phyloP scores from a whole-genome alignment of 2,113 vertebrate species.

The Leucosticte australis region DNA sequence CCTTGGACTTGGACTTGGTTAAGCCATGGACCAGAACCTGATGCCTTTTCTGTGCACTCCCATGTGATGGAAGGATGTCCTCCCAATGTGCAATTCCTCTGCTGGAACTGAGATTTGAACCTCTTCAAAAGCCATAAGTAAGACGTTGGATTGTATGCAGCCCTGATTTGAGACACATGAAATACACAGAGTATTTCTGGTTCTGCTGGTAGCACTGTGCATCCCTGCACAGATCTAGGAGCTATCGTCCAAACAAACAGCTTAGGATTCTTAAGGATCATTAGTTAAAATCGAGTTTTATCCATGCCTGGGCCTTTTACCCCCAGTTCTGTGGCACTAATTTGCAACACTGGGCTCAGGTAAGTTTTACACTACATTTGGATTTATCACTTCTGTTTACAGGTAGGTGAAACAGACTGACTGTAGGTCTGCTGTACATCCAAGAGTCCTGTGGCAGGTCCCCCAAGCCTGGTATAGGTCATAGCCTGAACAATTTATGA shows the following conservation, averaged over 20 bases:
- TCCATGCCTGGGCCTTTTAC: background rate
- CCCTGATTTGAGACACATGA: constrained; percentile 1
- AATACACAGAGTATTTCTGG: background rate
- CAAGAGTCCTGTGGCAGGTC: background rate
- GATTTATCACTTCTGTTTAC: background rate
- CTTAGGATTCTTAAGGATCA: background rate
- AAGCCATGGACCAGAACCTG: background rate
- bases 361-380: background rate
- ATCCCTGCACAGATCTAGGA: background rate
- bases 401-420: background rate
- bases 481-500: background rate
- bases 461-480: background rate
- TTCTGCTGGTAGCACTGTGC: background rate
- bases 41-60: constrained; percentile 17
- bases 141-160: constrained; percentile 27
- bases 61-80: constrained; percentile 10
- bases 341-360: background rate
- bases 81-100: constrained; percentile 59
- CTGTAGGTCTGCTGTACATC: background rate
- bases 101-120: constrained; percentile 43
- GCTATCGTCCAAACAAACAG: background rate
- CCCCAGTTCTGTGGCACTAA: background rate
- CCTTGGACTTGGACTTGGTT: background rate
- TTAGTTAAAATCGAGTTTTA: background rate
- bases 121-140: constrained; percentile 64